These are phyloP conservation scores for Squalus acanthias DNA, from an alignment of 2,797 vertebrate genomes.

Conservation along the genomic window DNA sequence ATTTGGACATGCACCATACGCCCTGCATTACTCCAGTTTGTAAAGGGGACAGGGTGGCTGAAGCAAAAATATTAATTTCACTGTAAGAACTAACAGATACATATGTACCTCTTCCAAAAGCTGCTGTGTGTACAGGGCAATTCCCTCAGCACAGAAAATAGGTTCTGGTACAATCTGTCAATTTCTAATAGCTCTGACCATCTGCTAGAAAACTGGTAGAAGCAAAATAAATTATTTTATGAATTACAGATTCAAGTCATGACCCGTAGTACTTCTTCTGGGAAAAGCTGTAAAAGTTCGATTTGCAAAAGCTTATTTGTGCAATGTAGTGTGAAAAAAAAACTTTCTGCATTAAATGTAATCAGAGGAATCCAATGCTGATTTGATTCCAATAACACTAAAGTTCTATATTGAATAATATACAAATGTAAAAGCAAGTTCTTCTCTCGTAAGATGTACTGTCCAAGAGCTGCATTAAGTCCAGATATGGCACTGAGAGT, in stretches of 20 bases:
- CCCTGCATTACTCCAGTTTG: neutral
- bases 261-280: neutral
- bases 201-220: conserved; percentile 17
- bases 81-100: neutral
- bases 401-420: neutral
- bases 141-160: neutral
- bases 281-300: neutral
- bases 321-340: neutral
- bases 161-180: conserved; percentile 6
- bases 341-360: neutral
- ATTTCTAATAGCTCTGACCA: too few species aligned
- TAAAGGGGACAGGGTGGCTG: neutral
- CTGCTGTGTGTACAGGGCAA: neutral
- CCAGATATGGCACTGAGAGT: conserved; percentile 5
- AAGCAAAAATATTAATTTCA: neutral
- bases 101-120: neutral
- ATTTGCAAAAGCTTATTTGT: conserved; percentile 5
- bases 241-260: conserved; percentile 20
- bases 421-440: neutral
- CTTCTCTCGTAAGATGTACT: neutral
- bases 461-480: neutral
- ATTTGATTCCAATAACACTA: neutral
- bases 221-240: neutral
- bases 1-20: neutral
- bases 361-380: neutral